Evolutionary conservation across 2,888 invertebrate species (phyloP).

Genomic region (Hoplodrina blanda): DNA sequence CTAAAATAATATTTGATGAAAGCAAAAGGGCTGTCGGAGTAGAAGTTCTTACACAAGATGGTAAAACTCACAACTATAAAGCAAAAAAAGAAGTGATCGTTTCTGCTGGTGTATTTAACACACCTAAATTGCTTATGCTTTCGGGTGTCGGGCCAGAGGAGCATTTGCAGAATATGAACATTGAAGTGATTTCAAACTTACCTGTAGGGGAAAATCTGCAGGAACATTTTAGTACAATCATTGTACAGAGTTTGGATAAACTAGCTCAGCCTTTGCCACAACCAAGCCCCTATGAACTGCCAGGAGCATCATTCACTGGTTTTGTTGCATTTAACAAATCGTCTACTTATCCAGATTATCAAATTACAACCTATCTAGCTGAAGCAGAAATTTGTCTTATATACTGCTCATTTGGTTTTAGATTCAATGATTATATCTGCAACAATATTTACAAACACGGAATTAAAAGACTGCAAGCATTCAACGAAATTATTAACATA

Average conservation of each 20-base stretch:
- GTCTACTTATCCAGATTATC: conserved; percentile 65
- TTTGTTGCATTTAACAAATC: conserved; percentile 60
- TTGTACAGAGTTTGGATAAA: conserved; percentile 58
- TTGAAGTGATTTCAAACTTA: conserved; percentile 66
- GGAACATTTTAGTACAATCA: conserved; percentile 63
- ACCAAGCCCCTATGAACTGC: conserved; percentile 58
- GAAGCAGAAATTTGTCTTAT: conserved; percentile 46
- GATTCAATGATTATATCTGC: conserved; percentile 77
- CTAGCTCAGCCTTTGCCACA: conserved; percentile 78
- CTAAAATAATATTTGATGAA: conserved; percentile 65
- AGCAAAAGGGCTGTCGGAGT: conserved; percentile 63
- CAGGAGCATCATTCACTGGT: conserved; percentile 59
- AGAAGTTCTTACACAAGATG: conserved; percentile 55
- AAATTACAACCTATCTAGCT: conserved; percentile 47
- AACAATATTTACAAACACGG: conserved; percentile 50
- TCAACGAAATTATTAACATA: conserved; percentile 61
- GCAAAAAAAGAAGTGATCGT: conserved; percentile 70
- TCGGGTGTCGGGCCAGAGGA: conserved; percentile 72
- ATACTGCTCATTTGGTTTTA: conserved; percentile 84
- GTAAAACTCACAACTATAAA: conserved; percentile 54
- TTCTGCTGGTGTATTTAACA: conserved; percentile 71
- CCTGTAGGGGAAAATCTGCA: conserved; percentile 74
- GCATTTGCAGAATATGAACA: conserved; percentile 64
- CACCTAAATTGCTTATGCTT: conserved; percentile 71
- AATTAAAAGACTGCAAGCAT: conserved; percentile 49